Conservation (phyloP, 2,797 vertebrate species). For the Myotis daubentonii region DNA sequence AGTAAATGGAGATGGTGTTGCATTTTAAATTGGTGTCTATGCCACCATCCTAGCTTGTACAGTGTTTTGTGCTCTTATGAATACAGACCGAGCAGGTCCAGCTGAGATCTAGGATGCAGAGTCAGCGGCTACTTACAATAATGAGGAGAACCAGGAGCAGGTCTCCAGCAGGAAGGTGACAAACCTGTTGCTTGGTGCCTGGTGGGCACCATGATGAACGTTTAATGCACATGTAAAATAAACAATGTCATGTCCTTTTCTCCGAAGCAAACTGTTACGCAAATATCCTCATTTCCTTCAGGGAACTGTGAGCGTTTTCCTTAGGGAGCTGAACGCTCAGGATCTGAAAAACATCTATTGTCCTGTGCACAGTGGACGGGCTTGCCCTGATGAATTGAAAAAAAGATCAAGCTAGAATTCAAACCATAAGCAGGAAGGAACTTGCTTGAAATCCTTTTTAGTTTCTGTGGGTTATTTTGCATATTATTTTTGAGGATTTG, state of each 20-base stretch:
- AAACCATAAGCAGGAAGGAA: background rate
- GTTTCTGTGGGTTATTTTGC: background rate
- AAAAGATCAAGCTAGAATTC: background rate
- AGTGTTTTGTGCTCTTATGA: background rate
- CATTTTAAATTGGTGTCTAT: background rate
- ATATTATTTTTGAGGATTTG: constrained; percentile 17
- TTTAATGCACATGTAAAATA: background rate
- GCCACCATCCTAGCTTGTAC: background rate
- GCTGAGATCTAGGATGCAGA: background rate
- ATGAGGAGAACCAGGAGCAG: background rate
- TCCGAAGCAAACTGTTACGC: background rate
- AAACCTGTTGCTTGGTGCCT: background rate
- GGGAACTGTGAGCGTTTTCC: background rate
- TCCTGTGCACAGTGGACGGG: too few species aligned
- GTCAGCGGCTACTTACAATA: background rate
- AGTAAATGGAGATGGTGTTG: background rate
- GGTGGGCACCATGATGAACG: background rate
- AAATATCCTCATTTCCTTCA: constrained; percentile 22
- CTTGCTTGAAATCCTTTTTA: background rate
- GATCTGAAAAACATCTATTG: background rate
- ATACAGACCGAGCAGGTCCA: background rate
- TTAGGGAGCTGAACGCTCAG: background rate
- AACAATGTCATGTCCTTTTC: background rate
- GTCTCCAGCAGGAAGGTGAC: background rate
- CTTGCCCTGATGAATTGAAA: background rate